phyloP scores from a whole-genome alignment of 2,888 invertebrate species.

The Hanleya hanleyi region DNA sequence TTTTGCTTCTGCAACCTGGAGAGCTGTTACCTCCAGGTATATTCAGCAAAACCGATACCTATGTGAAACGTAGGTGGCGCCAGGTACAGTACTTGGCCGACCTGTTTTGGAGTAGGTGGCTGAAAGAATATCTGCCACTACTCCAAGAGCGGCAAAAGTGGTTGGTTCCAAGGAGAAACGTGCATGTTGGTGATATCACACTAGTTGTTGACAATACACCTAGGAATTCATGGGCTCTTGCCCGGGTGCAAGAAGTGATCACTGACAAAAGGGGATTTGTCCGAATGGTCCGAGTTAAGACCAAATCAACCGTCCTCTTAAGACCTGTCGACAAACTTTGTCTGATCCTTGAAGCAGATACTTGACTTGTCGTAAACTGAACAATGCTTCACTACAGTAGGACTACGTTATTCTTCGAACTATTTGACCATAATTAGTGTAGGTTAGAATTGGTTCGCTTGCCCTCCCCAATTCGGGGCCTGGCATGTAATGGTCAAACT shows the following conservation, averaged over 20 bases:
- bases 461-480: too few species aligned
- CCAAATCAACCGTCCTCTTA: neutral
- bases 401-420: too few species aligned
- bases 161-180: conserved; percentile 9
- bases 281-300: conserved; percentile 8
- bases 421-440: too few species aligned
- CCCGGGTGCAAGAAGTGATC: neutral
- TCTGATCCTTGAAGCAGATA: conserved; percentile 12
- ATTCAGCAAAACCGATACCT: conserved; percentile 28
- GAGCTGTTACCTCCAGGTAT: conserved; percentile 20
- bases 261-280: too few species aligned
- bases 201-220: conserved; percentile 11
- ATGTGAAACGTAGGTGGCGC: conserved; percentile 30
- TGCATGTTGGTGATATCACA: conserved; percentile 3
- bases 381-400: too few species aligned
- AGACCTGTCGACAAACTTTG: conserved; percentile 18
- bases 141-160: conserved; percentile 28
- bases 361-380: too few species aligned
- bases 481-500: too few species aligned
- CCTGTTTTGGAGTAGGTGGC: conserved; percentile 33
- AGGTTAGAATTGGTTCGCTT: too few species aligned
- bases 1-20: conserved; percentile 17
- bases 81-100: conserved; percentile 38
- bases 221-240: conserved; percentile 14
- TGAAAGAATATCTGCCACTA: conserved; percentile 18